A percentile compares a stretch with the other conserved stretches of the same genome.
phyloP scores from a whole-genome alignment of 30 jellyfish, hydroid and myxozoan species.

The Aurelia sp. region DNA sequence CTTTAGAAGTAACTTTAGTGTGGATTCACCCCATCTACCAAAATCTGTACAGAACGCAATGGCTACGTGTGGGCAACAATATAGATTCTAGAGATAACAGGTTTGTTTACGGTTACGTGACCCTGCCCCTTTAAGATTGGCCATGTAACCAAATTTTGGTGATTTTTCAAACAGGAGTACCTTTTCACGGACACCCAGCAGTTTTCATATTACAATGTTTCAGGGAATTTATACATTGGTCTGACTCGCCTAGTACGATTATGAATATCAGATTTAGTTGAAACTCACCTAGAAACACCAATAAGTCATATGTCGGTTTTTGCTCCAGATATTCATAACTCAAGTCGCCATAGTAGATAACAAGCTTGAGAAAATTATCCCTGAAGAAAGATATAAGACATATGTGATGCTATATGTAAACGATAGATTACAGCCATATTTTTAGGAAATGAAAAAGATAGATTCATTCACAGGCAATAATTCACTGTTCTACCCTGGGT shows the following conservation, averaged over 20 bases:
- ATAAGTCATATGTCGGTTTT: conserved; percentile 77
- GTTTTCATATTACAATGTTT: neutral
- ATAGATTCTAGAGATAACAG: too few relatives aligned
- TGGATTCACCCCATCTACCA: too few relatives aligned
- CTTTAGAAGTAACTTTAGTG: too few relatives aligned
- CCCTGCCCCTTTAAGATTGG: too few relatives aligned
- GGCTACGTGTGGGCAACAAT: too few relatives aligned
- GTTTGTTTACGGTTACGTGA: too few relatives aligned
- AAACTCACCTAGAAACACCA: conserved; percentile 71
- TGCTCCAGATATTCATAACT: conserved; percentile 81
- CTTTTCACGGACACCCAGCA: too few relatives aligned
- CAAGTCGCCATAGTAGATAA: conserved; percentile 74
- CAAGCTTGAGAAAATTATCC: conserved; percentile 69
- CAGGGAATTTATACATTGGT: neutral
- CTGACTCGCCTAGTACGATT: neutral
- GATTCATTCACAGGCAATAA: neutral
- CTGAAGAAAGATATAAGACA: conserved; percentile 14
- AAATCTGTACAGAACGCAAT: too few relatives aligned
- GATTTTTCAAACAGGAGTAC: too few relatives aligned
- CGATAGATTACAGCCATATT: neutral
- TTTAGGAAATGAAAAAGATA: neutral
- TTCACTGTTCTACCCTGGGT: neutral
- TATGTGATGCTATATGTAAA: neutral
- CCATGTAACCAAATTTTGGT: too few relatives aligned
- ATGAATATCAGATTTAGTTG: neutral